Percentiles rank a stretch among this genome's conserved stretches.
phyloP scores from a whole-genome alignment of 2,888 invertebrate species.

The Orchesellides sinensis region DNA sequence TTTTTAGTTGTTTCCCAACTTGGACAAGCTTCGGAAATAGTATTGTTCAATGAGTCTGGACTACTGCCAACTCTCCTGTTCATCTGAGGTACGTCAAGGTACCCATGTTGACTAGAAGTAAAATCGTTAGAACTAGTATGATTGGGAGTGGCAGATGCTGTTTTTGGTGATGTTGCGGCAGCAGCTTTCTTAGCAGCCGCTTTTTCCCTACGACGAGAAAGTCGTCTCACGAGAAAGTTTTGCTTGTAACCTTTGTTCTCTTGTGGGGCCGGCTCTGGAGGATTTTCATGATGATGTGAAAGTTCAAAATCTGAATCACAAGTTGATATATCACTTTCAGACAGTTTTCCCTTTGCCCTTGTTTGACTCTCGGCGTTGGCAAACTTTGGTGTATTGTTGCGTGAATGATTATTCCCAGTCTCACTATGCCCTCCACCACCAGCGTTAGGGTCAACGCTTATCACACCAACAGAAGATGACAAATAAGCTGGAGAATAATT shows the following conservation, averaged over 20 bases:
- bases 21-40: constrained; percentile 56
- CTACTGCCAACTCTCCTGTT: constrained; percentile 68
- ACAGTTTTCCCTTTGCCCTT: constrained; percentile 55
- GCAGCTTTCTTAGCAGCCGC: constrained; percentile 74
- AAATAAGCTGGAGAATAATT: constrained; percentile 28
- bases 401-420: not conserved
- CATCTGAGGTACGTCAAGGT: constrained; percentile 53
- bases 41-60: constrained; percentile 70
- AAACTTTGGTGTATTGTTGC: constrained; percentile 48
- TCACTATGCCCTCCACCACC: constrained; percentile 33
- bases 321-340: constrained; percentile 71
- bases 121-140: constrained; percentile 46
- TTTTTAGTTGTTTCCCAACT: constrained; percentile 75
- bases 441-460: constrained; percentile 30
- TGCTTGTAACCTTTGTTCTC: constrained; percentile 64
- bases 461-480: constrained; percentile 37
- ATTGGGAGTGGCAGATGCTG: constrained; percentile 14
- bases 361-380: constrained; percentile 62
- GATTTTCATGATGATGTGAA: constrained; percentile 38
- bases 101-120: constrained; percentile 45
- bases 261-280: constrained; percentile 48
- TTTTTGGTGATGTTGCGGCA: not conserved
- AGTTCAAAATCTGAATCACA: constrained; percentile 69
- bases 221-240: constrained; percentile 76
- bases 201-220: constrained; percentile 78